Evolutionary conservation across 1,140 invertebrate genomes (phyloP).

Genomic region (Bicyclus anynana): DNA sequence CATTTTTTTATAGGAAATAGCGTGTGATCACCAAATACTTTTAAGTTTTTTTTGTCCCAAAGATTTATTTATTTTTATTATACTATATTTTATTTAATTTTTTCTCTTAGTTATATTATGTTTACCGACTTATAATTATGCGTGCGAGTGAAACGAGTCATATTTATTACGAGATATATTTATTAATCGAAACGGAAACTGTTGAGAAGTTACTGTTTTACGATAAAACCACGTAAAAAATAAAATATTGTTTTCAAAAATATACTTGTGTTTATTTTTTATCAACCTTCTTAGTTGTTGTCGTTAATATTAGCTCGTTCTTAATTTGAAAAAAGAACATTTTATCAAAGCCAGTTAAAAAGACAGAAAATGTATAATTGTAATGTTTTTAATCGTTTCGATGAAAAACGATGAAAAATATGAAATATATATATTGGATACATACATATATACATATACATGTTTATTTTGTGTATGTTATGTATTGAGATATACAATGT

Average conservation of each 20-base stretch:
- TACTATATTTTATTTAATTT: conserved; percentile 32
- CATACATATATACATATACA: too few species aligned
- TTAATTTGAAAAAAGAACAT: too few species aligned
- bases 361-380: too few species aligned
- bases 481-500: too few species aligned
- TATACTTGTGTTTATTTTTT: conserved; percentile 26
- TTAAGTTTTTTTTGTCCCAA: conserved; percentile 55
- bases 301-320: too few species aligned
- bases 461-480: too few species aligned
- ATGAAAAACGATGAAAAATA: too few species aligned
- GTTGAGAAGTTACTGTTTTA: conserved; percentile 33
- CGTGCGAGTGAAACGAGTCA: conserved; percentile 53
- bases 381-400: too few species aligned
- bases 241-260: conserved; percentile 29
- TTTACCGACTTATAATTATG: conserved; percentile 32
- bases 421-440: too few species aligned
- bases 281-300: not conserved
- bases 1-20: conserved; percentile 14
- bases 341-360: too few species aligned
- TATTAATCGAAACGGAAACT: conserved; percentile 19
- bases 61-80: conserved; percentile 45
- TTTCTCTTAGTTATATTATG: conserved; percentile 20
- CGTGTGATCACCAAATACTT: conserved; percentile 47
- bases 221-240: conserved; percentile 42
- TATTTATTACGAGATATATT: conserved; percentile 46